Base-by-base conservation (phyloP, 2,797 vertebrate genomes). In the Lepilemur ruficaudatus region DNA sequence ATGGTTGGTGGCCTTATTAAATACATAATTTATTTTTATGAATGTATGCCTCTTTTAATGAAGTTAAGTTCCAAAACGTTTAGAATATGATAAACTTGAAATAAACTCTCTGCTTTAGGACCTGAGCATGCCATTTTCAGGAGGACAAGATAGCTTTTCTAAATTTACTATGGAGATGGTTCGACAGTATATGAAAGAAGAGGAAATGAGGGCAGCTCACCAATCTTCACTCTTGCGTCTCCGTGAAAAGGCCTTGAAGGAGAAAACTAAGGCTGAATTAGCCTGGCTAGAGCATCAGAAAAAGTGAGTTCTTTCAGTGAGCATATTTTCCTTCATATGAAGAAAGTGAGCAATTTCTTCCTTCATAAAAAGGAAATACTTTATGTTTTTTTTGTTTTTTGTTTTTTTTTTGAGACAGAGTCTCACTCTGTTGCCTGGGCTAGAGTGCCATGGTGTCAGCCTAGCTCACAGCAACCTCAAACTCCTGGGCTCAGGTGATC, bases 151-250 rank as follows among this genome's bases (percentile, higher is more conserved):
- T 76, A 99, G 99, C 98, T 99, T 99, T 97, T 99, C 99, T 43
- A 99, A 99, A 96, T 99, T 99, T 98, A 99, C 99, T 7, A 99
- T 99, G 99, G 99, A 99, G 97, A 99, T 99, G 99, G 99, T 99
- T 46, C 99, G 99, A 11, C 99, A 99, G 96, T 99, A 99, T 97
- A 99, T 99, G 99, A 99, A 99, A 91, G 99, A 99, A 75, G 99
- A 99, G 95, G 99, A 99, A 93, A 99, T 99, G 93, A 98, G 99
- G 46, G 99, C 99, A 28, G 99, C 99, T 97, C 99, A 99, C 97
- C 99, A 99, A 97, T 99, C 99, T 94, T 99, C 99, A 0, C 98
- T 99, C 48, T 98, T 99, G 93, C 99, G 98, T 38, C 99, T 99
- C 52, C 99, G 99, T 3, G 99, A 99, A 97, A 99, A 99, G 97